Percentiles rank a stretch among this genome's conserved stretches.
Evolutionary conservation across 2,888 invertebrate species (phyloP).

Genomic region (Acronicta leporina): DNA sequence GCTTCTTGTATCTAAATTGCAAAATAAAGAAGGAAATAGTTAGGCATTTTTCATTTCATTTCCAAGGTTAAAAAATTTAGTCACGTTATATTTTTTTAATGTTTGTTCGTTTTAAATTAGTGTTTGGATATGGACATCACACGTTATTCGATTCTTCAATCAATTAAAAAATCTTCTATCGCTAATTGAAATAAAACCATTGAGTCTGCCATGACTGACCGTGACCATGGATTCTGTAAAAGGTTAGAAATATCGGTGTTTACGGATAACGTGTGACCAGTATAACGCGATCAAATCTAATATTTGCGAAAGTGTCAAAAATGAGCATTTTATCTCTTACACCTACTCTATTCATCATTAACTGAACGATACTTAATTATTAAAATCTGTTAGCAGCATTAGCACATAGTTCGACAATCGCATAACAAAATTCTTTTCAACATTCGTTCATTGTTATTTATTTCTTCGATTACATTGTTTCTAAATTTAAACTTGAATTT

Average conservation of each 20-base stretch:
- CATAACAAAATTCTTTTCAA: conserved; percentile 3
- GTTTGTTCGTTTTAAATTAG: too few relatives aligned
- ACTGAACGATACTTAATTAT: not conserved
- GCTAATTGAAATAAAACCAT: too few relatives aligned
- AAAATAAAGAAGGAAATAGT: conserved; percentile 28
- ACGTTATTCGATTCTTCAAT: not conserved
- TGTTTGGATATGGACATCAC: not conserved
- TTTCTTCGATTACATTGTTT: conserved; percentile 32
- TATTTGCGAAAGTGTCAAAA: too few relatives aligned
- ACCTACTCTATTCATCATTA: not conserved
- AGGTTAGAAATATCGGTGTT: too few relatives aligned
- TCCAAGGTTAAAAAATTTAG: not conserved
- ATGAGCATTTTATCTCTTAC: not conserved
- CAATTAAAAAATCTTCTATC: not conserved
- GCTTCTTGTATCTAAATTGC: conserved; percentile 34
- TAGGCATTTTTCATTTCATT: conserved; percentile 18
- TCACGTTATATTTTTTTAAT: too few relatives aligned
- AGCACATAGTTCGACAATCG: conserved; percentile 1
- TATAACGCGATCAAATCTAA: too few relatives aligned
- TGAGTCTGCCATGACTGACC: too few relatives aligned
- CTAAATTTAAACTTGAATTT: conserved; percentile 34
- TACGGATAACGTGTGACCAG: too few relatives aligned
- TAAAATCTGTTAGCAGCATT: conserved; percentile 5
- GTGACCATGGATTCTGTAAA: too few relatives aligned
- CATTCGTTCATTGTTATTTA: conserved; percentile 24